phyloP scores from a whole-genome alignment of 2,113 vertebrate species.

The Neodon shergylaensis region DNA sequence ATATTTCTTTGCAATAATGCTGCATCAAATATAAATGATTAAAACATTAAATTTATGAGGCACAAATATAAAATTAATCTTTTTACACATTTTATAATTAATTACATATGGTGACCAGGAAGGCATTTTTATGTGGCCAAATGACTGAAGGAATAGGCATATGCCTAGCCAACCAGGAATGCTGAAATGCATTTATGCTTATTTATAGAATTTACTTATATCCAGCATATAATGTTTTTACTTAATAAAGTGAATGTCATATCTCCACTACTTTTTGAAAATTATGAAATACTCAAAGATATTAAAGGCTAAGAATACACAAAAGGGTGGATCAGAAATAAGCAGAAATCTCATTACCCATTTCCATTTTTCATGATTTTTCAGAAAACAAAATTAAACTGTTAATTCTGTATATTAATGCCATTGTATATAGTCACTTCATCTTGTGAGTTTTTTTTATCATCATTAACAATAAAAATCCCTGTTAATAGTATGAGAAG shows the following conservation, averaged over 20 bases:
- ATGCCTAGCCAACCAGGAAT: background rate
- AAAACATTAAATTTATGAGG: slow-evolving; percentile 18
- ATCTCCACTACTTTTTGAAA: background rate
- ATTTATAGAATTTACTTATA: background rate
- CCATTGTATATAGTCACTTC: background rate
- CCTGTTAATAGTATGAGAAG: background rate
- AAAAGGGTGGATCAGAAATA: background rate
- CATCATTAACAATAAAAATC: background rate
- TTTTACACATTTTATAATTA: slow-evolving; percentile 21
- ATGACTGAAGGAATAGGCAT: background rate
- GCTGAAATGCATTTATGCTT: background rate
- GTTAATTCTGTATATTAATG: background rate
- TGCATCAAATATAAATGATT: background rate
- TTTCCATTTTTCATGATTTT: background rate
- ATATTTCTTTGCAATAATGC: slow-evolving; percentile 32
- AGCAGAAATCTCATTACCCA: background rate
- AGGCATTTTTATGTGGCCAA: background rate
- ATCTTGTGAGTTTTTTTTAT: background rate
- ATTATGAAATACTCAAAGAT: background rate
- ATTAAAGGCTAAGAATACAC: background rate
- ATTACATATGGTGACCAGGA: background rate
- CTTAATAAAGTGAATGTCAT: background rate
- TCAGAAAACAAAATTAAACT: background rate
- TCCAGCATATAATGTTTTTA: background rate
- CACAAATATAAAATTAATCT: slow-evolving; percentile 38